A percentile compares a stretch with the other conserved stretches of the same genome.
These are phyloP conservation scores for Abramis brama DNA, from an alignment of 2,113 vertebrate species.

Conservation along the genomic window DNA sequence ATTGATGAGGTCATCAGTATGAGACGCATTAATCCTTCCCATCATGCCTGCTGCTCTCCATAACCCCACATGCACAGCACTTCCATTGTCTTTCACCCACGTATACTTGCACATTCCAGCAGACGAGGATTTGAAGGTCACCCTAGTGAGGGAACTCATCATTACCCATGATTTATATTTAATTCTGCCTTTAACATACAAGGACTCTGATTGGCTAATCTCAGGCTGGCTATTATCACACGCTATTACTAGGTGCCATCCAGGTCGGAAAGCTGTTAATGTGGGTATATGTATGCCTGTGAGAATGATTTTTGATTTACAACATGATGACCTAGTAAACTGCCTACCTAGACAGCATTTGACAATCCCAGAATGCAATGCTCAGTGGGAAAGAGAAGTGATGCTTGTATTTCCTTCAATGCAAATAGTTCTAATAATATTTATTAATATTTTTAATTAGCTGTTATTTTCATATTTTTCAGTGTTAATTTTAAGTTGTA, in stretches of 20 bases:
- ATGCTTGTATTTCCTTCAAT: not conserved
- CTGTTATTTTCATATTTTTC: not conserved
- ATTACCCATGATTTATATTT: constrained; percentile 36
- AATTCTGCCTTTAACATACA: constrained; percentile 27
- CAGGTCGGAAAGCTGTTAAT: constrained; percentile 8
- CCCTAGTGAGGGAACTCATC: not conserved
- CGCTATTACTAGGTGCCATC: not conserved
- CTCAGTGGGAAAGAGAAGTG: not conserved
- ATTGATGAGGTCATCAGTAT: constrained; percentile 44
- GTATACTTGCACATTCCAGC: not conserved
- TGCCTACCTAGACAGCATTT: not conserved
- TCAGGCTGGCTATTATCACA: not conserved
- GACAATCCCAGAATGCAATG: not conserved
- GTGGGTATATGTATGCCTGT: constrained; percentile 11
- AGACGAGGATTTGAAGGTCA: constrained; percentile 30
- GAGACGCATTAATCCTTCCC: constrained; percentile 17
- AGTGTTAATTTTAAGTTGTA: not conserved
- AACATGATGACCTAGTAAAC: not conserved
- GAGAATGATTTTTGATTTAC: not conserved
- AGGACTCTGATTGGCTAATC: constrained; percentile 4
- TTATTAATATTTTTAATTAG: not conserved
- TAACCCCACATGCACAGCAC: constrained; percentile 2
- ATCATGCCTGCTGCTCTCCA: constrained; percentile 29
- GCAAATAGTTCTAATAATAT: not conserved
- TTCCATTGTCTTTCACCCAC: not conserved